phyloP scores from a whole-genome alignment of 2,113 vertebrate genomes.

The Anolis sagrei region DNA sequence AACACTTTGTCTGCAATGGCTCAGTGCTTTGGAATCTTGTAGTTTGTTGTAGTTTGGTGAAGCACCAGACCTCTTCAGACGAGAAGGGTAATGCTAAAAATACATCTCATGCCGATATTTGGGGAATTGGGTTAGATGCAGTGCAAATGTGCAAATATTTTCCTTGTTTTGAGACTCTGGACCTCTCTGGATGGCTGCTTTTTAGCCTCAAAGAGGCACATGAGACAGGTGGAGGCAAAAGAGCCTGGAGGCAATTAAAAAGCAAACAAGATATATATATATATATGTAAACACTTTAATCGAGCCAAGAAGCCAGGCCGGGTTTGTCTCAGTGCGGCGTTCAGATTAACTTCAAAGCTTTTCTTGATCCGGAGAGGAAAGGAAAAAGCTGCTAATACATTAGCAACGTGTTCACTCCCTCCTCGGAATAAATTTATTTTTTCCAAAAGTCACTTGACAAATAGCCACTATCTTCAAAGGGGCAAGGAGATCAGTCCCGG shows the following conservation, averaged over 20 bases:
- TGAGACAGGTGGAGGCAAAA: constrained; percentile 18
- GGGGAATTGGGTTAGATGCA: too few species aligned
- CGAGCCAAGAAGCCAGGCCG: constrained; percentile 9
- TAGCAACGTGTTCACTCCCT: constrained; percentile 36
- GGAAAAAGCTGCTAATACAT: constrained; percentile 45
- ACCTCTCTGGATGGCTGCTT: constrained; percentile 25
- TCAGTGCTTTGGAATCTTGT: too few species aligned
- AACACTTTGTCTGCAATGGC: too few species aligned
- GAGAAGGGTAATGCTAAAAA: too few species aligned
- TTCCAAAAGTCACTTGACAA: constrained; percentile 13
- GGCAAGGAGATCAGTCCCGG: constrained; percentile 3
- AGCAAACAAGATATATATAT: neutral
- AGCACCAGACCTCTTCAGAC: too few species aligned
- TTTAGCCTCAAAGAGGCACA: constrained; percentile 36
- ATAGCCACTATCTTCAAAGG: constrained; percentile 42
- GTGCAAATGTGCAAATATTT: neutral
- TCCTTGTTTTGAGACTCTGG: neutral
- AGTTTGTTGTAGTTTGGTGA: too few species aligned
- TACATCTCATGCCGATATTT: too few species aligned
- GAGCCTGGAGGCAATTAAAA: constrained; percentile 7
- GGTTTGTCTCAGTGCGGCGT: neutral
- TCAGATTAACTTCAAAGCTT: constrained; percentile 50
- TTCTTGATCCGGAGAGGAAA: constrained; percentile 61
- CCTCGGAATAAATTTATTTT: constrained; percentile 54
- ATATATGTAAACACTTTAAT: neutral